phyloP scores from a whole-genome alignment of 2,888 invertebrate species.

The Synanthedon vespiformis region DNA sequence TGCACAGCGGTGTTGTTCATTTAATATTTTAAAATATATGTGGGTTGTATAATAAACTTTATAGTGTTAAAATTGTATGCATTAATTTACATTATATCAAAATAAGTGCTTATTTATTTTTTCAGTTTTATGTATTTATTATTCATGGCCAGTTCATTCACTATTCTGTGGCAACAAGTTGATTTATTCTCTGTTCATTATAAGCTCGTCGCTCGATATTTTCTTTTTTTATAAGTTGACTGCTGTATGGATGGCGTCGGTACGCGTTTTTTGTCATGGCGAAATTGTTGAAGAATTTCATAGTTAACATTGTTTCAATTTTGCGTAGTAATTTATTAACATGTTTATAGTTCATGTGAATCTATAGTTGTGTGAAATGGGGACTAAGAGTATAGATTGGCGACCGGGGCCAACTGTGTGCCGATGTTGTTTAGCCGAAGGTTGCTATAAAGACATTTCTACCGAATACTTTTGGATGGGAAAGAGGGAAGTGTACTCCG shows the following conservation, averaged over 20 bases:
- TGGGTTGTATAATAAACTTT: no score
- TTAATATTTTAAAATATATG: no score
- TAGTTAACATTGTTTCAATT: neutral
- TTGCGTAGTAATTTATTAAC: neutral
- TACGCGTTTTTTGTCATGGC: neutral
- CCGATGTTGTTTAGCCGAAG: constrained; percentile 56
- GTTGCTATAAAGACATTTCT: constrained; percentile 62
- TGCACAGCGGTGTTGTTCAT: no score
- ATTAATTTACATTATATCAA: no score
- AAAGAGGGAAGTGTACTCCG: constrained; percentile 56
- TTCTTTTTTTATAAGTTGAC: no score
- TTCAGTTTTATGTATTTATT: no score
- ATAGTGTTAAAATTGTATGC: no score
- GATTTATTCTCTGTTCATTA: no score
- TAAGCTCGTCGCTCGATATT: no score
- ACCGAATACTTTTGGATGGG: constrained; percentile 68
- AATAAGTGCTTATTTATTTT: no score
- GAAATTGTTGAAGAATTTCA: neutral
- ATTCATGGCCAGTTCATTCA: no score
- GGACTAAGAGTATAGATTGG: constrained; percentile 48
- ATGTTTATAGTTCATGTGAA: neutral
- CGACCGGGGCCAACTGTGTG: constrained; percentile 46
- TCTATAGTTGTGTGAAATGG: constrained; percentile 27
- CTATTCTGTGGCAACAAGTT: no score
- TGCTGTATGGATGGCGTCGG: neutral